Evolutionary conservation across 2,113 vertebrate species (phyloP).

Genomic region (Hypanus sabinus): DNA sequence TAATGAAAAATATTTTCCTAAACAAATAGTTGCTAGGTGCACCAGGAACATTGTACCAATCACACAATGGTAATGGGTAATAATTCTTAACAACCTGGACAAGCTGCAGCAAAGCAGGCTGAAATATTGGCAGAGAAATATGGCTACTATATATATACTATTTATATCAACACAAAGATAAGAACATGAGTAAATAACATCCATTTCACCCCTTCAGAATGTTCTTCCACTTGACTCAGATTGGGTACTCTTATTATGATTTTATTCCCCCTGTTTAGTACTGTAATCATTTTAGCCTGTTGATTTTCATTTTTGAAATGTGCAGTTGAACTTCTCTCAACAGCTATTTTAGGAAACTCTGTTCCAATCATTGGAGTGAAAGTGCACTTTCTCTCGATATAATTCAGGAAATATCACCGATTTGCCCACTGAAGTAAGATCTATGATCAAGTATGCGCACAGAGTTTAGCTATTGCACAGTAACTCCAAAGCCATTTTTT

Average conservation of each 20-base stretch:
- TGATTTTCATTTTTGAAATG: not conserved
- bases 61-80: not conserved
- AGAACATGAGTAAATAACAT: not conserved
- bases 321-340: not conserved
- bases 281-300: too few relatives aligned
- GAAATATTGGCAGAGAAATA: not conserved
- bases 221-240: too few relatives aligned
- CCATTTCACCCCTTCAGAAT: too few relatives aligned
- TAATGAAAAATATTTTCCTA: not conserved
- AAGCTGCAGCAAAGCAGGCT: not conserved
- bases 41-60: not conserved
- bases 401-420: not conserved
- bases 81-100: not conserved
- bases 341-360: not conserved
- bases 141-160: too few relatives aligned
- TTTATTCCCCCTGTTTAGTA: too few relatives aligned
- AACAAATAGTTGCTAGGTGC: not conserved
- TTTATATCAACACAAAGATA: not conserved
- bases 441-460: not conserved
- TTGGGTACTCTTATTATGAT: too few relatives aligned
- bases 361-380: not conserved
- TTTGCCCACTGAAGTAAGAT: not conserved
- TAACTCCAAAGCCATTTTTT: not conserved
- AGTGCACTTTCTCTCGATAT: not conserved
- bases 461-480: not conserved